Base-by-base conservation (phyloP, 1,140 invertebrate genomes). In the Zeugodacus cucurbitae region DNA sequence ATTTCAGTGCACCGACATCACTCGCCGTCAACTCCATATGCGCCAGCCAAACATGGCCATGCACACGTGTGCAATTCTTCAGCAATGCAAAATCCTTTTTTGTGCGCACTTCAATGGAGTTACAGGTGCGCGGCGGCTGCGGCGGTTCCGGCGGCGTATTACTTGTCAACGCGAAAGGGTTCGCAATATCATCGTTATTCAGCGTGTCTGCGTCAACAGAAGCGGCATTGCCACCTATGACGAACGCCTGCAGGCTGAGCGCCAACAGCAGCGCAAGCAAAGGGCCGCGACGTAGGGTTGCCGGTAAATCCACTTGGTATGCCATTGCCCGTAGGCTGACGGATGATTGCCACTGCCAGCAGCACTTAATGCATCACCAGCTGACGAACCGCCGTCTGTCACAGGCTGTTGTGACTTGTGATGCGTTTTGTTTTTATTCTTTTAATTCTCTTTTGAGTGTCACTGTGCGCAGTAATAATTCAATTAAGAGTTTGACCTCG, bases 401-500 rank as follows among this genome's bases (percentile, higher is more conserved):
- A 44, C 7, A 44, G 14, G 44, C 44, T 70, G 29, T 11, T 4
- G 57, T 67, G 3, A 14, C 70, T 26, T 37, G 0, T 82, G 17
- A 6, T 48, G 11, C 20, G 6, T 26, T 59, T n/a, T 34, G 14
- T n/a, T 20, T 78, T 22, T 48, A 20, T 82, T 48, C 22, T 37
- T 48, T n/a, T 26, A 11, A 29, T 48, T 26, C 58, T 7, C 58
- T 59, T 8, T 22, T 54, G 48, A 11, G 11, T 54, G n/a, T n/a
- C 58, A 59, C 58, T 59, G 20, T 59, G 58, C 58, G 58, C n/a
- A 8, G 58, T 59, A 59, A 11, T 82, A 82, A 82, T 82, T 82
- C 20, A 82, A 82, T 82, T 82, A 82, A 82, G n/a, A 26, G 41
- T 10, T 82, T 82, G 74, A 82, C 74, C 74, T 82, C 74, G 74